phyloP scores from a whole-genome alignment of 2,797 vertebrate species.

The Helarctos malayanus region DNA sequence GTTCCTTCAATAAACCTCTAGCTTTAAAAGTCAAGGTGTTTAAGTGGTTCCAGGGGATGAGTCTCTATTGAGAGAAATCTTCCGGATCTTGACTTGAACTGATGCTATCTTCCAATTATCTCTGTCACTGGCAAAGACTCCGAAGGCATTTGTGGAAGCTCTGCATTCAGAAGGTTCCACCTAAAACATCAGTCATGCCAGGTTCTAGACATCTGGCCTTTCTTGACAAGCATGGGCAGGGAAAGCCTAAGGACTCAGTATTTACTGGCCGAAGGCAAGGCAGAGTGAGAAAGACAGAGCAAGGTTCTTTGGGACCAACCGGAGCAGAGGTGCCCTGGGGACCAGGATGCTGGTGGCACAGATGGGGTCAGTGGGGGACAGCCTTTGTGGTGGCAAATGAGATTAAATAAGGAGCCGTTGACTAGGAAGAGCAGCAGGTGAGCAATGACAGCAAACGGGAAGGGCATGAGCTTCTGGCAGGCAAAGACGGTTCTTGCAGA shows the following conservation, averaged over 20 bases:
- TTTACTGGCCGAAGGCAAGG: neutral
- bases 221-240: neutral
- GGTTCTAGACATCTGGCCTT: neutral
- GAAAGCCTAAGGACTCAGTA: neutral
- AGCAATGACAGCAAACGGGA: neutral
- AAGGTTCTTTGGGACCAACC: neutral
- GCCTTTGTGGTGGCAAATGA: neutral
- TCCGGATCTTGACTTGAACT: slow-evolving; percentile 62
- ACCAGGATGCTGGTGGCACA: neutral
- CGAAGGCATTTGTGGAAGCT: slow-evolving; percentile 35
- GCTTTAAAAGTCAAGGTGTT: slow-evolving; percentile 64
- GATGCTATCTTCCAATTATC: neutral
- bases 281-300: neutral
- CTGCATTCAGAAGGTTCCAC: neutral
- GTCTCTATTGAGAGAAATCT: neutral
- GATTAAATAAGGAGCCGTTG: neutral
- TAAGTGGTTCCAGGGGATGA: neutral
- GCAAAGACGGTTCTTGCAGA: neutral
- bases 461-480: neutral
- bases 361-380: rapidly evolving
- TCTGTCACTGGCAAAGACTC: slow-evolving; percentile 34
- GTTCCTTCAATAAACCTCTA: slow-evolving; percentile 66
- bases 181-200: slow-evolving; percentile 26
- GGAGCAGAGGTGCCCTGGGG: neutral
- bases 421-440: neutral